Evolutionary conservation across 2,797 vertebrate species (phyloP).

Genomic region (Channa striata): DNA sequence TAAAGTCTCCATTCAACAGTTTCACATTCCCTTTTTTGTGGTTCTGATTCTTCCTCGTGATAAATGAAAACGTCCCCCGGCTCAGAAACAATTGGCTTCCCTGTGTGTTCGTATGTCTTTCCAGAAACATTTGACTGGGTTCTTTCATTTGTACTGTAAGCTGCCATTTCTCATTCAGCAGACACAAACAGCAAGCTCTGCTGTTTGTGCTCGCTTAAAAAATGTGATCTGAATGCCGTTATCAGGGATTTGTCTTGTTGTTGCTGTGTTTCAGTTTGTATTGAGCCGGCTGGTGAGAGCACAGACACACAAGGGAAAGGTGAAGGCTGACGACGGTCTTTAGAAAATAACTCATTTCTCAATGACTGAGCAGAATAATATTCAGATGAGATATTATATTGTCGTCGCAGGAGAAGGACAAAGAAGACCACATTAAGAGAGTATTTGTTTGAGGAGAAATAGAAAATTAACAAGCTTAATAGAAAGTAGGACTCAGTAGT

Average conservation of each 20-base stretch:
- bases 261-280: conserved; percentile 6
- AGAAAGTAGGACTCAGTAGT: not conserved
- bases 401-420: not conserved
- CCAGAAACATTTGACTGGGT: conserved; percentile 32
- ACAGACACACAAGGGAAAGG: conserved; percentile 23
- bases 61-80: conserved; percentile 58
- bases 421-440: not conserved
- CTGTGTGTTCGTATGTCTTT: conserved; percentile 32
- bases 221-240: conserved; percentile 27
- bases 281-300: not conserved
- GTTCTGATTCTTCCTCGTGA: conserved; percentile 58
- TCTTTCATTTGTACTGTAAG: conserved; percentile 43
- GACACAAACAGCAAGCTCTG: conserved; percentile 10
- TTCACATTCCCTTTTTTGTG: conserved; percentile 38
- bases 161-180: conserved; percentile 38
- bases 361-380: conserved; percentile 22
- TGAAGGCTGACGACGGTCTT: conserved; percentile 16
- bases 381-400: not conserved
- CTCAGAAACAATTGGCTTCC: conserved; percentile 49
- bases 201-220: conserved; percentile 30
- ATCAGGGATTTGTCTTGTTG: conserved; percentile 13
- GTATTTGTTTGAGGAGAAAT: not conserved
- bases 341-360: conserved; percentile 18
- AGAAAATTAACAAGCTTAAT: not conserved
- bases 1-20: conserved; percentile 71